Percentiles rank a stretch among this genome's conserved stretches.
These are phyloP conservation scores for Myodes glareolus DNA, from an alignment of 2,113 vertebrate genomes.

Conservation along the genomic window DNA sequence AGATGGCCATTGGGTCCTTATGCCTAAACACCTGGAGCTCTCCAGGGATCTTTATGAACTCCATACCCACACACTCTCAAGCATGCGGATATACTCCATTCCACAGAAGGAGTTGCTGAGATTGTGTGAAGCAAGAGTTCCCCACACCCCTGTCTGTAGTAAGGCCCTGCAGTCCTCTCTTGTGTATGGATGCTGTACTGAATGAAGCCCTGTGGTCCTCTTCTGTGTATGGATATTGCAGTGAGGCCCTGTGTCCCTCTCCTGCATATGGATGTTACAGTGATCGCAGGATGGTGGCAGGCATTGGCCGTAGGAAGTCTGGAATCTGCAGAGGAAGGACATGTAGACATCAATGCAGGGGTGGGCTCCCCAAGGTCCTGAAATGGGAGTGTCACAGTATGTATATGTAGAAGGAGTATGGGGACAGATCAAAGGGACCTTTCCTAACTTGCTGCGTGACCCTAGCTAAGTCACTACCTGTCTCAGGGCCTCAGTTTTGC, in stretches of 20 bases:
- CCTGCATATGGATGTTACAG: neutral
- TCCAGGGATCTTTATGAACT: neutral
- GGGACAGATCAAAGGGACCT: neutral
- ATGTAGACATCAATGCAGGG: neutral
- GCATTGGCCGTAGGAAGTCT: neutral
- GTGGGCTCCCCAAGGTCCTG: too few species aligned
- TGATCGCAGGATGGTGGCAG: neutral
- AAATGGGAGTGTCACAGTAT: too few species aligned
- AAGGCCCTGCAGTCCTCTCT: rapidly evolving
- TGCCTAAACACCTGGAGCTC: neutral
- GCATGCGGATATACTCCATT: rapidly evolving
- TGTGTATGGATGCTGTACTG: rapidly evolving
- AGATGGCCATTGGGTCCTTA: too few species aligned
- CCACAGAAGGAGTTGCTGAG: too few species aligned
- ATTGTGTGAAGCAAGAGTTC: rapidly evolving
- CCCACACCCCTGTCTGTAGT: neutral
- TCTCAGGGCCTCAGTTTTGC: neutral
- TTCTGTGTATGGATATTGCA: neutral
- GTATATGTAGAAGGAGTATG: rapidly evolving
- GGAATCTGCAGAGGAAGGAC: neutral
- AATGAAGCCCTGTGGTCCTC: neutral
- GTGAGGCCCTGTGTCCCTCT: neutral
- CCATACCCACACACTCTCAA: neutral
- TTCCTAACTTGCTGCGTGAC: neutral
- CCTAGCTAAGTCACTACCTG: neutral